Conservation (phyloP, 2,113 vertebrate genomes). For the Dasyprocta punctata region DNA sequence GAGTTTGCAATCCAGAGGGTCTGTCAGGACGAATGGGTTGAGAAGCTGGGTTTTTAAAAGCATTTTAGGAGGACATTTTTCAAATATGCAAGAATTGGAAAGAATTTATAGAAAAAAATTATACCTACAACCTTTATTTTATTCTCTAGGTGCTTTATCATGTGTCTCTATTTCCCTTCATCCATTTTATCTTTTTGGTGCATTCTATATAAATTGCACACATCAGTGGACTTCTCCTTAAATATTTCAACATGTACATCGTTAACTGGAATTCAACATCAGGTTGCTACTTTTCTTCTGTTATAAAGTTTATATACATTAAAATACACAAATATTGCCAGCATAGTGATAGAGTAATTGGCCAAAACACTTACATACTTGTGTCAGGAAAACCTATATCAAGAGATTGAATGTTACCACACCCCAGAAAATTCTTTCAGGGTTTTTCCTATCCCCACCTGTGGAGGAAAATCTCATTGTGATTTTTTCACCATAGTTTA, state of each 20-base stretch:
- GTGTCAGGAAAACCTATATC: neutral
- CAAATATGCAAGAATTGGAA: neutral
- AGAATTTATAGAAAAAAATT: neutral
- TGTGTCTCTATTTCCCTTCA: neutral
- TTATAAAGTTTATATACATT: neutral
- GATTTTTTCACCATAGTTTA: neutral
- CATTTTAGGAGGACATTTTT: neutral
- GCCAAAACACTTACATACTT: neutral
- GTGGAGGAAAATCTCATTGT: neutral
- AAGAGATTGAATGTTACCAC: neutral
- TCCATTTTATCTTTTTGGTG: neutral
- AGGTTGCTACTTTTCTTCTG: neutral
- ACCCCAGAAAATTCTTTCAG: neutral
- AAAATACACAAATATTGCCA: neutral
- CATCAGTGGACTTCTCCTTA: neutral
- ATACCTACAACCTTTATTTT: neutral
- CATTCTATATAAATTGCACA: neutral
- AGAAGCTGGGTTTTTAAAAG: neutral
- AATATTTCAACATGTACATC: constrained; percentile 26
- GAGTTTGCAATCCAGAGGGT: neutral
- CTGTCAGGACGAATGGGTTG: neutral
- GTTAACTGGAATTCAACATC: neutral
- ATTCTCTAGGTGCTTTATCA: neutral
- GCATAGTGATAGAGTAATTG: neutral
- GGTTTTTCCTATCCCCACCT: neutral